These are phyloP conservation scores for Syngnathoides biaculeatus DNA, from an alignment of 2,113 vertebrate genomes.

Conservation along the genomic window DNA sequence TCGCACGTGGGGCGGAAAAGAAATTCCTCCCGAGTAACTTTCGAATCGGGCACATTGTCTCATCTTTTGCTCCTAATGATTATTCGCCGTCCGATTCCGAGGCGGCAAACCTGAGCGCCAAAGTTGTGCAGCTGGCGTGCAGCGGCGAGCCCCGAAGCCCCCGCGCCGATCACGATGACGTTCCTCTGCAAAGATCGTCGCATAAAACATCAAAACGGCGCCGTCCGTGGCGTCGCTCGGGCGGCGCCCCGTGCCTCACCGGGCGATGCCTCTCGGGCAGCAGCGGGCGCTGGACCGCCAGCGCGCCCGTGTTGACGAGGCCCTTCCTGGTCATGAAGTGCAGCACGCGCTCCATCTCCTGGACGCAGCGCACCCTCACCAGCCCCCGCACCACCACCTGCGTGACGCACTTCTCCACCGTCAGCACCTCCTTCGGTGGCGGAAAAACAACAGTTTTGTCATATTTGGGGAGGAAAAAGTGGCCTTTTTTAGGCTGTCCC, in stretches of 20 bases:
- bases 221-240: neutral
- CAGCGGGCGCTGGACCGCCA: conserved; percentile 80
- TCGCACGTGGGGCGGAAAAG: too few relatives aligned
- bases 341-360: conserved; percentile 89
- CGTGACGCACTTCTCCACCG: conserved; percentile 81
- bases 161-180: conserved; percentile 87
- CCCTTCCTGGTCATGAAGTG: conserved; percentile 95
- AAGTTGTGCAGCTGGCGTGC: conserved; percentile 93
- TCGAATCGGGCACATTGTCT: too few relatives aligned
- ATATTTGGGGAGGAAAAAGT: too few relatives aligned
- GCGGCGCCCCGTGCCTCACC: conserved; percentile 64
- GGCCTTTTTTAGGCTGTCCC: too few relatives aligned
- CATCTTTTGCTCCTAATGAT: too few relatives aligned
- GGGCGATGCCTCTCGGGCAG: conserved; percentile 83
- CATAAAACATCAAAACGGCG: too few relatives aligned
- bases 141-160: conserved; percentile 90
- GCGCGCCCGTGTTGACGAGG: conserved; percentile 90
- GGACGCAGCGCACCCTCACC: conserved; percentile 90
- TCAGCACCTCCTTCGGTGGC: conserved; percentile 82
- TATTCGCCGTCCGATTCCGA: neutral
- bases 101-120: conserved; percentile 82
- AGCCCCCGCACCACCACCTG: conserved; percentile 89
- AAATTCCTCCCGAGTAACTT: too few relatives aligned
- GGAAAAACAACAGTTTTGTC: neutral
- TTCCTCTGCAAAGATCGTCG: conserved; percentile 75